These are phyloP conservation scores for Drosophila conformis DNA, from an alignment of 2,888 invertebrate genomes.

Conservation along the genomic window DNA sequence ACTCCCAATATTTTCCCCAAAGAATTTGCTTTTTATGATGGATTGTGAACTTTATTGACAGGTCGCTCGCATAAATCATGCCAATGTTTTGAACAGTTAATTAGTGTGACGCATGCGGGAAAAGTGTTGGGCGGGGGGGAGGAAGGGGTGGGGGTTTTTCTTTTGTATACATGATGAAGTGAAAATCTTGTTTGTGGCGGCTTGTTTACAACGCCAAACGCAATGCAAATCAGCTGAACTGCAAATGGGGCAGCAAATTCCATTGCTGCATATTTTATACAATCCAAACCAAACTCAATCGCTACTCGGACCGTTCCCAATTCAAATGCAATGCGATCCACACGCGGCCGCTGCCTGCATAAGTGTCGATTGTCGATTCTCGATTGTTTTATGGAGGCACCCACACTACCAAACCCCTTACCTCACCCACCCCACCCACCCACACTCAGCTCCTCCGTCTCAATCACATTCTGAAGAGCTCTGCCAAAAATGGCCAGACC, in stretches of 20 bases:
- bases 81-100: slow-evolving; percentile 40
- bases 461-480: slow-evolving; percentile 30
- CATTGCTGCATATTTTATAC: slow-evolving; percentile 58
- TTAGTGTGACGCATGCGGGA: slow-evolving; percentile 15
- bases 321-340: slow-evolving; percentile 55
- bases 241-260: slow-evolving; percentile 71
- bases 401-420: neutral
- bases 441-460: neutral
- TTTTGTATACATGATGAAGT: slow-evolving; percentile 9
- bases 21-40: slow-evolving; percentile 18
- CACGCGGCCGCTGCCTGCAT: slow-evolving; percentile 29
- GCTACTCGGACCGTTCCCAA: slow-evolving; percentile 23
- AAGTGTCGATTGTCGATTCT: slow-evolving; percentile 42
- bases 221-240: slow-evolving; percentile 52
- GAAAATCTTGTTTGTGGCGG: slow-evolving; percentile 19
- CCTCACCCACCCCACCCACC: neutral
- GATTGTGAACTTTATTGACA: slow-evolving; percentile 38
- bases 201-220: slow-evolving; percentile 45
- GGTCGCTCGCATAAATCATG: slow-evolving; percentile 41
- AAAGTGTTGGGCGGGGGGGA: too few species aligned
- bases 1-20: slow-evolving; percentile 6
- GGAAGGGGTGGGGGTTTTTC: neutral
- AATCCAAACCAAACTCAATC: slow-evolving; percentile 13
- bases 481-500: slow-evolving; percentile 47
- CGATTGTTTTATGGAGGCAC: slow-evolving; percentile 16